Evolutionary conservation across 2,113 vertebrate species (phyloP).

Genomic region (Acrocephalus arundinaceus): DNA sequence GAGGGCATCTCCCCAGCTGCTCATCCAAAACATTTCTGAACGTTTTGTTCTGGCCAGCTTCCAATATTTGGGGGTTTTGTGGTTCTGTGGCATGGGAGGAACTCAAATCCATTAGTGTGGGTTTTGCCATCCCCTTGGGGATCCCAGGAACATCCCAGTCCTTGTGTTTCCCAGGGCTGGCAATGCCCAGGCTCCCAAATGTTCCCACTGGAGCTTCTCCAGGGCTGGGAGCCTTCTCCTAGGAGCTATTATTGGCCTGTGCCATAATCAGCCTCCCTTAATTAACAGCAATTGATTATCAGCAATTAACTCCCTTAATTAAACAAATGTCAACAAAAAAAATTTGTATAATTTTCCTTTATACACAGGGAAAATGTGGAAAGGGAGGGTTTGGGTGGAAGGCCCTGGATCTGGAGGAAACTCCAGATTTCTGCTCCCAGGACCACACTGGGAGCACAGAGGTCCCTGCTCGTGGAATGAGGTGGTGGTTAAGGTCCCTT

Average conservation of each 20-base stretch:
- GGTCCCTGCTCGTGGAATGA: background rate
- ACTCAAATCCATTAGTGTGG: background rate
- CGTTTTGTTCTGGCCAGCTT: accelerated
- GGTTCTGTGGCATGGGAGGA: background rate
- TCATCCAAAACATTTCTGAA: accelerated
- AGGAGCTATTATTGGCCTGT: background rate
- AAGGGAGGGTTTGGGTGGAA: background rate
- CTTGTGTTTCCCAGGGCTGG: background rate
- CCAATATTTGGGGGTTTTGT: background rate
- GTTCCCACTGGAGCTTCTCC: background rate
- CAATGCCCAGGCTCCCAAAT: background rate
- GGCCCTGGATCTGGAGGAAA: background rate
- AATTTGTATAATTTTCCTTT: background rate
- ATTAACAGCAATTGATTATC: background rate
- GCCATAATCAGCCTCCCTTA: background rate
- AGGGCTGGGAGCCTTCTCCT: background rate
- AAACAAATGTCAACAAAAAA: no score
- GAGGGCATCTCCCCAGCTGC: background rate
- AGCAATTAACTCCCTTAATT: no score
- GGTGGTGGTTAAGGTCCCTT: background rate
- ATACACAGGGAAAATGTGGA: accelerated
- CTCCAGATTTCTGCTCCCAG: background rate
- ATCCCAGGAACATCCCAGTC: background rate
- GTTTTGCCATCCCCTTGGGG: background rate
- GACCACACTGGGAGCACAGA: background rate